phyloP scores from a whole-genome alignment of 2,113 vertebrate genomes.

The Elanoides forficatus region DNA sequence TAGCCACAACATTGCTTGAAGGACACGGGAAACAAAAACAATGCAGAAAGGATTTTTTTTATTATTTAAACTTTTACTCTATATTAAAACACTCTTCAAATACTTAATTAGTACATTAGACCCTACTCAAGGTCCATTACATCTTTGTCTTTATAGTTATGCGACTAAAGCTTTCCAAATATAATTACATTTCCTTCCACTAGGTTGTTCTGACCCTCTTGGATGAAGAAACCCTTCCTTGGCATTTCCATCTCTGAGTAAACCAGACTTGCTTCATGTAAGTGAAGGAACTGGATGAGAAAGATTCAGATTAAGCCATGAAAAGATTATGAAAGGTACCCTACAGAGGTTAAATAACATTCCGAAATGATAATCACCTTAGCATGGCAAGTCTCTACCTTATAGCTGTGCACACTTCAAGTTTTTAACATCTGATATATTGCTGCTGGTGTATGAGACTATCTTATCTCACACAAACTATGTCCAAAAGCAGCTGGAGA shows the following conservation, averaged over 20 bases:
- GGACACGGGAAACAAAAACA: not conserved
- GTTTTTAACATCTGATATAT: not conserved
- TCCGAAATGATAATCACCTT: not conserved
- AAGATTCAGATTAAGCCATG: not conserved
- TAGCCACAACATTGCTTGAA: not conserved
- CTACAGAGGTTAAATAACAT: not conserved
- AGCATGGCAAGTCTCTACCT: not conserved
- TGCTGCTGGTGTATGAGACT: not conserved
- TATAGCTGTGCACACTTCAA: not conserved
- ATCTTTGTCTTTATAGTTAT: not conserved
- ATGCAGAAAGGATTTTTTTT: not conserved
- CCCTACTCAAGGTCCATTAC: not conserved
- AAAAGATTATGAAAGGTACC: not conserved
- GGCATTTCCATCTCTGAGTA: not conserved
- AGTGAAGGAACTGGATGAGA: not conserved
- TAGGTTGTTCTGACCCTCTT: not conserved
- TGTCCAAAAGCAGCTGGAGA: not conserved
- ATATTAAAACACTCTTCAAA: not conserved
- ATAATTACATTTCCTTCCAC: not conserved
- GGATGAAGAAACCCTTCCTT: not conserved
- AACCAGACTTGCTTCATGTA: not conserved
- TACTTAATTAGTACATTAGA: not conserved
- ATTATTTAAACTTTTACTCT: not conserved
- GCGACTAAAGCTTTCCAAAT: not conserved
- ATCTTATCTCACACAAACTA: not conserved